Percentiles rank a stretch among this genome's conserved stretches.
Conservation (phyloP, 23 tunicate genomes). For the Styela clava region DNA sequence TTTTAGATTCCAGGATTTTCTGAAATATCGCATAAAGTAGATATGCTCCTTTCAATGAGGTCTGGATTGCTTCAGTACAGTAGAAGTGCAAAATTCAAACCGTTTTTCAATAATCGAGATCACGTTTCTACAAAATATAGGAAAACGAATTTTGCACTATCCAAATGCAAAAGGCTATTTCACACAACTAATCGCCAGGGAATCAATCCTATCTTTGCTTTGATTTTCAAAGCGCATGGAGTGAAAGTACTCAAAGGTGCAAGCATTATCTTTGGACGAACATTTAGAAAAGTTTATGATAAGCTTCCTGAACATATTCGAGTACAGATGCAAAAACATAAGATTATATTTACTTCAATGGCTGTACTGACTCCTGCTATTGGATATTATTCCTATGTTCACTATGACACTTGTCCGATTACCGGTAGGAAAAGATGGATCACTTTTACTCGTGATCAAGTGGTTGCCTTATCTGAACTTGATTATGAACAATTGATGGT, state of each 20-base stretch:
- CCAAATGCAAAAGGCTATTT: background rate
- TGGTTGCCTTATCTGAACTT: conserved; percentile 45
- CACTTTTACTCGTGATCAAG: conserved; percentile 73
- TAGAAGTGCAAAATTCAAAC: too few relatives aligned
- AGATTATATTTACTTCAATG: conserved; percentile 14
- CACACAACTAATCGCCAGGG: background rate
- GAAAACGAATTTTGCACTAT: too few relatives aligned
- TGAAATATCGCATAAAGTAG: too few relatives aligned
- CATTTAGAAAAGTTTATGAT: conserved; percentile 48
- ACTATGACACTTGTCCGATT: conserved; percentile 65
- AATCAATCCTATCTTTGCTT: conserved; percentile 9
- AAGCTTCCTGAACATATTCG: conserved; percentile 49
- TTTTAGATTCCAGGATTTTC: too few relatives aligned
- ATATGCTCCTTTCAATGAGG: too few relatives aligned
- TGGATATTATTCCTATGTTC: conserved; percentile 61
- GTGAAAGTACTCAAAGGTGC: conserved; percentile 53
- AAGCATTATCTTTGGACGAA: conserved; percentile 54
- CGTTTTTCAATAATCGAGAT: too few relatives aligned
- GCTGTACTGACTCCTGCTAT: conserved; percentile 16
- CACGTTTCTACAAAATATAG: too few relatives aligned
- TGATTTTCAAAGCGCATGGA: conserved; percentile 52
- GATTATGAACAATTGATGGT: conserved; percentile 31
- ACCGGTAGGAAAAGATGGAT: conserved; percentile 92
- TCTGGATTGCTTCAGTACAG: too few relatives aligned
- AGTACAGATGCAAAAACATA: conserved; percentile 43